A percentile compares a stretch with the other conserved stretches of the same genome.
Evolutionary conservation across 2,888 invertebrate genomes (phyloP).

Genomic region (Mythimna pallens): DNA sequence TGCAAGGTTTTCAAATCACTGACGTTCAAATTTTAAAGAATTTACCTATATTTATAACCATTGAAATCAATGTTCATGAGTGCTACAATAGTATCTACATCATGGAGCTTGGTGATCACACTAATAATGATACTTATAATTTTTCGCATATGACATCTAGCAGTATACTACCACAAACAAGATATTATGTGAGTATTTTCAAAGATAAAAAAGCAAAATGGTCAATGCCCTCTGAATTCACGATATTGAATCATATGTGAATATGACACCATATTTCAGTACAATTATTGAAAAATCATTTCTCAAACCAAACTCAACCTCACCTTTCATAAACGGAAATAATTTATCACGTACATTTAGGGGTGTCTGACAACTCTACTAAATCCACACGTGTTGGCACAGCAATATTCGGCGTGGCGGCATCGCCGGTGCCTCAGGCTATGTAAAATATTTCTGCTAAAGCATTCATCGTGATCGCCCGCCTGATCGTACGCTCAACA

Average conservation of each 20-base stretch:
- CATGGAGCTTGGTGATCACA: neutral
- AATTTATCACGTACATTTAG: constrained; percentile 50
- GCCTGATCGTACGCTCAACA: constrained; percentile 84
- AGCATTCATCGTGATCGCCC: constrained; percentile 90
- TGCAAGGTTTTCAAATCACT: neutral
- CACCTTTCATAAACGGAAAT: constrained; percentile 27
- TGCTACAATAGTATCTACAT: neutral
- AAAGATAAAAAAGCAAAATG: neutral
- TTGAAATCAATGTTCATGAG: neutral
- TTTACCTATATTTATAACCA: neutral
- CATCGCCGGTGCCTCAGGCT: constrained; percentile 84
- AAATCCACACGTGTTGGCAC: constrained; percentile 86
- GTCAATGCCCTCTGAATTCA: neutral
- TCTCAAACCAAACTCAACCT: constrained; percentile 27
- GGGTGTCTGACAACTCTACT: constrained; percentile 73
- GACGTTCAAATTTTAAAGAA: neutral
- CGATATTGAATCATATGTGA: neutral
- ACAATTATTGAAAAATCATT: constrained; percentile 20
- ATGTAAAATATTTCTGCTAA: constrained; percentile 91
- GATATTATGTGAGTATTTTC: neutral
- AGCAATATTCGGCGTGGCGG: constrained; percentile 86
- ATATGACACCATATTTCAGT: no score
- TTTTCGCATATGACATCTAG: no score
- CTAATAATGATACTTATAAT: neutral
- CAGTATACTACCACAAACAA: neutral